These are phyloP conservation scores for Camelus bactrianus DNA, from an alignment of 2,113 vertebrate species.

Conservation along the genomic window DNA sequence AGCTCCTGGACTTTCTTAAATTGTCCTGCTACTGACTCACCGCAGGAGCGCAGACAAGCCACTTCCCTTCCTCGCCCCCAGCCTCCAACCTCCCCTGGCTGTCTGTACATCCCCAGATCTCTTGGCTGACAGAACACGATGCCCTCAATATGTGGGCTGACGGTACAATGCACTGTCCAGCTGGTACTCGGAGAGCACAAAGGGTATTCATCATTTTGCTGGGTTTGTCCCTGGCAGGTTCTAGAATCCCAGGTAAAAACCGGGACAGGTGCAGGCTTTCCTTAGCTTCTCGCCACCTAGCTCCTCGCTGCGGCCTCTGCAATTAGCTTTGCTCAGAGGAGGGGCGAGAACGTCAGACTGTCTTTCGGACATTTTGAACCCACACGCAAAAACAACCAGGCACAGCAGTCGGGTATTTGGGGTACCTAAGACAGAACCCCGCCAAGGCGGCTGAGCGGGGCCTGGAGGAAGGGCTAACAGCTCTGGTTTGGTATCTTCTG, in stretches of 20 bases:
- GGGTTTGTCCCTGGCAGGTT: neutral
- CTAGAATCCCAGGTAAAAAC: neutral
- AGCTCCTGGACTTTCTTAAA: neutral
- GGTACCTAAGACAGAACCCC: neutral
- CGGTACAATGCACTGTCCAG: too few relatives aligned
- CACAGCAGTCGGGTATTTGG: neutral
- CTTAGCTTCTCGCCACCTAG: neutral
- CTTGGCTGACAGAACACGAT: accelerated
- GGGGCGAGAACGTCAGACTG: neutral
- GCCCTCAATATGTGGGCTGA: neutral
- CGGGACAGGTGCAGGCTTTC: neutral
- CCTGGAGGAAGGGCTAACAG: neutral
- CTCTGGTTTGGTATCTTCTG: neutral
- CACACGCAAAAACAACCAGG: neutral
- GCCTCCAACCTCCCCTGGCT: neutral
- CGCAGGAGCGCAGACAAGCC: neutral
- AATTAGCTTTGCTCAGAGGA: neutral
- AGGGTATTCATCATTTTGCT: neutral
- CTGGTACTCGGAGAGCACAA: neutral
- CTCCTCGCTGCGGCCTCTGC: neutral
- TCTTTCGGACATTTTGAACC: neutral
- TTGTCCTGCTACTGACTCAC: conserved; percentile 40
- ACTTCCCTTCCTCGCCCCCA: conserved; percentile 12
- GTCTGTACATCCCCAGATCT: neutral
- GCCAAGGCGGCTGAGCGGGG: neutral